phyloP scores from a whole-genome alignment of 2,888 invertebrate genomes.

The Luperina nickerlii region DNA sequence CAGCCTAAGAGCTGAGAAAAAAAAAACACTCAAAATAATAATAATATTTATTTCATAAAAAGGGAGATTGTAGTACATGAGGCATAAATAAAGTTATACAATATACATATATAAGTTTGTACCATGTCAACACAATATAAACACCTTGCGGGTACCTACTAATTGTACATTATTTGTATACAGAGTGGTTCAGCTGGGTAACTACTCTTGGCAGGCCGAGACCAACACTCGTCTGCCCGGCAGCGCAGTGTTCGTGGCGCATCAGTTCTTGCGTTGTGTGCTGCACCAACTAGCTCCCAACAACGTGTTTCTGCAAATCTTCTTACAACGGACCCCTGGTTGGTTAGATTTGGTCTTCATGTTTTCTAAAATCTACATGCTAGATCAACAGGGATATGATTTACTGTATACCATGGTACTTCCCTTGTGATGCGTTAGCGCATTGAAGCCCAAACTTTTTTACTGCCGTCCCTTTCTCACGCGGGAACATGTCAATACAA shows the following conservation, averaged over 20 bases:
- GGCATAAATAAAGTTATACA: no score
- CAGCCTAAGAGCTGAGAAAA: no score
- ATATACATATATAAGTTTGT: no score
- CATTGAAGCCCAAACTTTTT: no score
- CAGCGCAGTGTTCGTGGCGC: slow-evolving; percentile 98
- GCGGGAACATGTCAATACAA: no score
- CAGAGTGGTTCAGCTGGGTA: slow-evolving; percentile 94
- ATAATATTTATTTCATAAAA: no score
- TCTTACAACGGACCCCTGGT: slow-evolving; percentile 96
- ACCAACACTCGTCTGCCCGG: slow-evolving; percentile 97
- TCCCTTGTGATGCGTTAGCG: no score
- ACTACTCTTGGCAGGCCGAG: slow-evolving; percentile 97
- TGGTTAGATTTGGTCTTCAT: not conserved
- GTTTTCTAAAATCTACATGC: not conserved
- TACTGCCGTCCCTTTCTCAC: no score
- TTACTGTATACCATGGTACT: not conserved
- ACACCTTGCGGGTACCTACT: no score
- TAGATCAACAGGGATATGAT: not conserved
- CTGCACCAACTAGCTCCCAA: slow-evolving; percentile 99
- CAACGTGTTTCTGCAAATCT: slow-evolving; percentile 98
- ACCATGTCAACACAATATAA: no score
- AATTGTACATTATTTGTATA: fast-evolving
- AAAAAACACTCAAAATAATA: no score
- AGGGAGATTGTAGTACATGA: no score
- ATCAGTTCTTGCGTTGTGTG: slow-evolving; percentile 98